Base-by-base conservation (phyloP, 2,113 vertebrate species). In the Cryptotis parvus region DNA sequence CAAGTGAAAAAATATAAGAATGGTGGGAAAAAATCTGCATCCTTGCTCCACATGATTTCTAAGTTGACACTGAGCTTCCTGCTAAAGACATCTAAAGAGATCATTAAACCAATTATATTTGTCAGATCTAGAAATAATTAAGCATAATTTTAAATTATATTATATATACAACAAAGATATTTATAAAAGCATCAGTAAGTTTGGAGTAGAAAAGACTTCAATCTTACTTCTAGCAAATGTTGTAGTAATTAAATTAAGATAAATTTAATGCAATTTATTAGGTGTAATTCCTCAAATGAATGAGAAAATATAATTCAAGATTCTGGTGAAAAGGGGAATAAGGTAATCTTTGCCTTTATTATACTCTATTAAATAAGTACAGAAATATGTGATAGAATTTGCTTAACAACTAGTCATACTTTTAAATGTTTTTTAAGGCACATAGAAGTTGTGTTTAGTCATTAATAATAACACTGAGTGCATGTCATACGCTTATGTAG, bases 71-170 rank as follows among this genome's bases (percentile, higher is more conserved):
- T n/a, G 31, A 81, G 27, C 10, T 80, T 89, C 41, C 73, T 65
- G 24, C 33, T 74, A 92, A 84, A 91, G 68, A 92, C 3, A 85
- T 20, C 22, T 3, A 87, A 84, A 74, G 3, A 15, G 10, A 9
- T 69, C 80, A 70, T 74, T 93, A 85, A 61, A 68, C 3, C 35
- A 83, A 83, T 73, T 78, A 45, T 35, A 33, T 77, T 88, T 89
- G 73, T 49, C 10, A 55, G 12, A 61, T 1, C 82, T 91, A 1
- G 61, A 73, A 65, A 31, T 65, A 29, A 29, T 10, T 2, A 65
- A 65, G 22, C 31, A 65, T 92, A 90, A 4, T 5, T 63, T 75
- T 91, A 84, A 94, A 90, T 8, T 4, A 55, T 75, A 89, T 87
- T 20, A 37, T 85, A 33, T 65, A 84, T 91, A 70, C 90, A 68